Evolutionary conservation across 2,797 vertebrate species (phyloP).

Genomic region (Okamejei kenojei): DNA sequence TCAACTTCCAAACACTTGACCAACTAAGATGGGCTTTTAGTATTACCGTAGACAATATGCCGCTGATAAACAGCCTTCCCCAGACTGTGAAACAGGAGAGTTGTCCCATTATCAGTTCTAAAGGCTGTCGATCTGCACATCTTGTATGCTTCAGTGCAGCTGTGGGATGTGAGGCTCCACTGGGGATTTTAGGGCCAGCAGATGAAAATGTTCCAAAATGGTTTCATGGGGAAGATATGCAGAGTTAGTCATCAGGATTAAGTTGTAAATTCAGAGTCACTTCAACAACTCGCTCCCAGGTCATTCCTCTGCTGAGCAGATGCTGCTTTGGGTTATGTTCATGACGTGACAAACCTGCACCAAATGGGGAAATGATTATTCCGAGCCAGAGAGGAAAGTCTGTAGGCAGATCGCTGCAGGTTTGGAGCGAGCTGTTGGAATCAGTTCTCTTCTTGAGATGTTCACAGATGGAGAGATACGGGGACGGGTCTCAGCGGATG

Average conservation of each 20-base stretch:
- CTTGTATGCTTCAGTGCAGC: conserved; percentile 17
- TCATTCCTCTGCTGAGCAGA: conserved; percentile 19
- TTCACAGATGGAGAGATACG: background rate
- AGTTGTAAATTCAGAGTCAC: conserved; percentile 30
- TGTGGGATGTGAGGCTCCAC: background rate
- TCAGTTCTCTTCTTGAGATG: background rate
- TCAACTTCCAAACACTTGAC: too few species aligned
- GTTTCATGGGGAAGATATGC: conserved; percentile 37
- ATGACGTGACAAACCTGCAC: background rate
- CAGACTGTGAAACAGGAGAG: background rate
- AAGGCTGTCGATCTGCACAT: conserved; percentile 13
- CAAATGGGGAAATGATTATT: conserved; percentile 16
- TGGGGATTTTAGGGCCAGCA: conserved; percentile 10
- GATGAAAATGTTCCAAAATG: conserved; percentile 31
- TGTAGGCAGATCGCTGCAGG: background rate
- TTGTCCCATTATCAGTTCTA: background rate
- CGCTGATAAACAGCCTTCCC: background rate
- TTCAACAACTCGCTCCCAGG: conserved; percentile 10
- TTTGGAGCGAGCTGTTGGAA: conserved; percentile 2
- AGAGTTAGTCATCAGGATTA: conserved; percentile 33
- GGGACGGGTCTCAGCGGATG: background rate
- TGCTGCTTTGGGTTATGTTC: background rate
- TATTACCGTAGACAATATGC: background rate
- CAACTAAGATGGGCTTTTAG: background rate
- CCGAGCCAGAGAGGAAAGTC: conserved; percentile 22